Base-by-base conservation (phyloP, 2,888 invertebrate species). In the Bursaphelenchus okinawaensis region DNA sequence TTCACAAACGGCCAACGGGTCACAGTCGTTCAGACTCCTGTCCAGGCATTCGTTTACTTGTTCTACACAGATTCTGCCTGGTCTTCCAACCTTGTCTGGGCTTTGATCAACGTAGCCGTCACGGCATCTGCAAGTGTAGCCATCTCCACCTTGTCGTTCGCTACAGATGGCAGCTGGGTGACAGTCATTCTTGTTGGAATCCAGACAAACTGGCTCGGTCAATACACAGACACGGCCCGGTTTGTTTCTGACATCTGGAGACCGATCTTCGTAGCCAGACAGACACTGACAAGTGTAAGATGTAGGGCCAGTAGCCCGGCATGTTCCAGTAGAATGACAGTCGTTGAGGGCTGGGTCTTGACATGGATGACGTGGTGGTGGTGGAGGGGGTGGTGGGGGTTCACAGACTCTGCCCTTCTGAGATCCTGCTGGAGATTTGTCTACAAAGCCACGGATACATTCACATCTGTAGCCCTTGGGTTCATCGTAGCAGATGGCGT, bases 91-190 rank as follows among this genome's bases (percentile, higher is more conserved):
- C 26, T 66, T 68, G 62, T 79, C 74, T 3, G 79, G 81, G 8
- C 75, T 77, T 56, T 79, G 75, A 83, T 91, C 90, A 0, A 88
- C 87, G 83, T 86, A 90, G 3, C 89, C 92, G 83, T 91, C 91
- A 93, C 90, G 90, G 83, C 93, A 93, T 0, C 91, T 91, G 84
- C 91, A 93, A 52, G 75, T 70, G 62, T 55, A 93, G n/a, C 68
- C 65, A 51, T 68, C 66, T 7, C 20, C 26, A 12, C 51, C 64
- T 24, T 65, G 62, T 16, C 68, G 67, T 56, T 78, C 78, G 51
- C 70, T 71, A 66, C 82, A 82, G 57, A 82, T 80, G 31, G 82
- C 82, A 19, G 78, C 77, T 7, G 76, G 67, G 63, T 82, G 77
- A 58, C 82, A 82, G 65, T 82, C 82, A 66, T 82, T 82, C 40